phyloP scores from a whole-genome alignment of 2,888 invertebrate genomes.

The Villa cingulata region DNA sequence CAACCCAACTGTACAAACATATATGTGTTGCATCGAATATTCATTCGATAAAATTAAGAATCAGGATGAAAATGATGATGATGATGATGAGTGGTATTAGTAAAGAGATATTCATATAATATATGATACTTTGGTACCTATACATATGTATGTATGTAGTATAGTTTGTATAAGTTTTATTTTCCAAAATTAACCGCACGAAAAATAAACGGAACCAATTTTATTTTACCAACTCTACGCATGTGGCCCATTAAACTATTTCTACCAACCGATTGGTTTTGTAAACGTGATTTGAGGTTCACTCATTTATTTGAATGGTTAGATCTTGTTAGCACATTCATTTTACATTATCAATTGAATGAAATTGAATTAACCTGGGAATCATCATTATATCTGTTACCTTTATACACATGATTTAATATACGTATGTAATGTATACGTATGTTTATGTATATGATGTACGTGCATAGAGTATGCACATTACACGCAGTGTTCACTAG shows the following conservation, averaged over 20 bases:
- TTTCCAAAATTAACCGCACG: background rate
- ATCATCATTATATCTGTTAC: too few species aligned
- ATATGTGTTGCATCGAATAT: background rate
- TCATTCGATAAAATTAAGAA: slow-evolving; percentile 7
- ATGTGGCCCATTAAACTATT: background rate
- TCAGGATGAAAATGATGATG: slow-evolving; percentile 5
- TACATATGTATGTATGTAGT: too few species aligned
- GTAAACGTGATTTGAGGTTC: background rate
- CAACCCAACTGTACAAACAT: too few species aligned
- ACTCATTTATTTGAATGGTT: slow-evolving; percentile 12
- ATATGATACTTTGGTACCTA: background rate
- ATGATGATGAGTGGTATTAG: slow-evolving; percentile 1
- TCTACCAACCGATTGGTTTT: background rate
- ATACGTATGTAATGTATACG: too few species aligned
- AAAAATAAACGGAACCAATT: background rate
- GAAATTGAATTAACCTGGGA: background rate
- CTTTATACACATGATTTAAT: too few species aligned
- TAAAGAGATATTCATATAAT: background rate
- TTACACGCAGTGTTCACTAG: too few species aligned
- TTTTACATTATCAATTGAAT: slow-evolving; percentile 7
- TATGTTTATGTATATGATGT: too few species aligned
- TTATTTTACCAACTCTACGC: background rate
- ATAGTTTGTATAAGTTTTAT: background rate
- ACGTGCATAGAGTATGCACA: background rate
- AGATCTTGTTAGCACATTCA: slow-evolving; percentile 12